Conservation (phyloP, 2,797 vertebrate genomes). For the Geotrypetes seraphini region DNA sequence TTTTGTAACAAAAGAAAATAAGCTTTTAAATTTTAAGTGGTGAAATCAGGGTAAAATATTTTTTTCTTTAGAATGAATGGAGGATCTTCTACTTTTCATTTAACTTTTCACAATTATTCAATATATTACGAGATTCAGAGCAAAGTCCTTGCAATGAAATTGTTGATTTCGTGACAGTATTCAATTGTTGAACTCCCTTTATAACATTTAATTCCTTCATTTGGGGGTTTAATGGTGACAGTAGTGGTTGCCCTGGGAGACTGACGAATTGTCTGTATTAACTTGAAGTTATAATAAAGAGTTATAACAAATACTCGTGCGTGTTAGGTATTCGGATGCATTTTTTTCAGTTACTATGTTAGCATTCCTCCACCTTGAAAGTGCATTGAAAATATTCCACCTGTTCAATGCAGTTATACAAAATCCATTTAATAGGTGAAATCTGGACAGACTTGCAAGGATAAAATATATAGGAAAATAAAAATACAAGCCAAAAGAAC, state of each 20-base stretch:
- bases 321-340: no score
- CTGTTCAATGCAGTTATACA: no score
- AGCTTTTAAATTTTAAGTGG: conserved; percentile 1
- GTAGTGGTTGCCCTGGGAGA: background rate
- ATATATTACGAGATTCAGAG: background rate
- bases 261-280: background rate
- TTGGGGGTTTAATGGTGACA: background rate
- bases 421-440: no score
- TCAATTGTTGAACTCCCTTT: background rate
- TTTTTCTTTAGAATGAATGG: conserved; percentile 11
- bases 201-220: conserved; percentile 1
- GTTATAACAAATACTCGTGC: no score
- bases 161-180: background rate
- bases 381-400: no score
- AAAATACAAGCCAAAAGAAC: no score
- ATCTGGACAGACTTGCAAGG: no score
- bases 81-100: background rate
- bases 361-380: no score
- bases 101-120: background rate
- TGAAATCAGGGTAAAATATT: background rate
- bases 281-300: background rate
- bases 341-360: no score
- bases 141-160: conserved; percentile 1
- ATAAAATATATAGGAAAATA: no score
- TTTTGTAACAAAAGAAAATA: conserved; percentile 3